Base-by-base conservation (phyloP, 2,797 vertebrate species). In the Limnodromus scolopaceus region DNA sequence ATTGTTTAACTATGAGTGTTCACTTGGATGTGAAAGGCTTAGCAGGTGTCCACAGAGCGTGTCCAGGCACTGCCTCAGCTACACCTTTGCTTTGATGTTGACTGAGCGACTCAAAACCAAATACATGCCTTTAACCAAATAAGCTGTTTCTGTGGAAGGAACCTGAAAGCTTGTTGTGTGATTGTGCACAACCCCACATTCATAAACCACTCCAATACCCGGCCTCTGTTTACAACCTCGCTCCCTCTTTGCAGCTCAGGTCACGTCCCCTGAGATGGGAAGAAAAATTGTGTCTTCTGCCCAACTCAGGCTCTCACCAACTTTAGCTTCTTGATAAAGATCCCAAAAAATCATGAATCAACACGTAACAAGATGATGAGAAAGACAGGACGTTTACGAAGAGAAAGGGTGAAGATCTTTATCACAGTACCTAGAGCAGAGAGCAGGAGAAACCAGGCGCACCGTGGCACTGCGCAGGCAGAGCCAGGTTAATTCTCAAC, bases 391-490 rank as follows among this genome's bases (percentile, higher is more conserved):
- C 0, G 0, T 41, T 79, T 46, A 76, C 6, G 39, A 77, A 92
- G 16, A 82, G 54, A 64, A 92, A 58, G 46, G 10, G 32, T 63
- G 19, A 72, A 82, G 66, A 77, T 60, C 25, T 79, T 70, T 82
- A 79, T 32, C 60, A 55, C 20, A 16, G 39, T 11, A 43, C 9
- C 25, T 36, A 70, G 53, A 72, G 41, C 65, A 68, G 43, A 68
- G 34, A 53, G 4, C 4, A 65, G 25, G 45, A 84, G 2, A 4
- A 88, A 66, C 27, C 46, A 87, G 71, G 64, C 45, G 38, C 32
- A 46, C 14, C 14, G 10, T 0, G 0, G 28, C 54, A 68, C 23
- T 1, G 32, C 0, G 8, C 20, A 43, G 24, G 25, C 16, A 80
- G 10, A 58, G 45, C 10, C 30, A 49, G 16, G 19, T 71, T 71